Conservation (phyloP, 2,797 vertebrate genomes). For the Hafferia zeledoni region DNA sequence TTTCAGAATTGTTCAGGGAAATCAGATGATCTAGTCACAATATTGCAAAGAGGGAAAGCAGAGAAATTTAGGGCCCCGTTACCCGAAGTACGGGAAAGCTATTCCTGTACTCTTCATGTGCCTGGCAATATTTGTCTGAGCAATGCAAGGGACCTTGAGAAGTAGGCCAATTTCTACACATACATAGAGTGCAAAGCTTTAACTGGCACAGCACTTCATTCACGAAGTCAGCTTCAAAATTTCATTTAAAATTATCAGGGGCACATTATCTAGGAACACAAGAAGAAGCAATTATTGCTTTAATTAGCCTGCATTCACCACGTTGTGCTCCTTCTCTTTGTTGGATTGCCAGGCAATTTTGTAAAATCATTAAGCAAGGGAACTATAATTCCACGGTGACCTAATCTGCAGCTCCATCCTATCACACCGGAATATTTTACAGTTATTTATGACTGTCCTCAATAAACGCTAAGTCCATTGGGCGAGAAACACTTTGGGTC, state of each 20-base stretch:
- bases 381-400: conserved; percentile 81
- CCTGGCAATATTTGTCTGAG: background rate
- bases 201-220: conserved; percentile 71
- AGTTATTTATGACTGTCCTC: conserved; percentile 81
- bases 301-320: conserved; percentile 81
- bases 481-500: conserved; percentile 51
- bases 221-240: conserved; percentile 73
- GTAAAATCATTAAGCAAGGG: conserved; percentile 81
- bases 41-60: background rate
- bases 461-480: conserved; percentile 70
- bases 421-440: conserved; percentile 78
- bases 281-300: conserved; percentile 84
- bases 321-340: conserved; percentile 77
- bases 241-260: conserved; percentile 82
- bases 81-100: background rate
- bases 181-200: conserved; percentile 40
- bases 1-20: conserved; percentile 34
- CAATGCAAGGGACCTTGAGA: conserved; percentile 48
- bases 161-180: conserved; percentile 71
- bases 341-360: conserved; percentile 83
- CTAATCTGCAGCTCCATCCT: conserved; percentile 76
- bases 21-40: background rate
- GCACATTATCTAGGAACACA: conserved; percentile 81
- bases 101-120: background rate
- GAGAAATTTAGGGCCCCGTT: background rate